Conservation (phyloP, 2,888 invertebrate species). For the Drosophila paramelanica region DNA sequence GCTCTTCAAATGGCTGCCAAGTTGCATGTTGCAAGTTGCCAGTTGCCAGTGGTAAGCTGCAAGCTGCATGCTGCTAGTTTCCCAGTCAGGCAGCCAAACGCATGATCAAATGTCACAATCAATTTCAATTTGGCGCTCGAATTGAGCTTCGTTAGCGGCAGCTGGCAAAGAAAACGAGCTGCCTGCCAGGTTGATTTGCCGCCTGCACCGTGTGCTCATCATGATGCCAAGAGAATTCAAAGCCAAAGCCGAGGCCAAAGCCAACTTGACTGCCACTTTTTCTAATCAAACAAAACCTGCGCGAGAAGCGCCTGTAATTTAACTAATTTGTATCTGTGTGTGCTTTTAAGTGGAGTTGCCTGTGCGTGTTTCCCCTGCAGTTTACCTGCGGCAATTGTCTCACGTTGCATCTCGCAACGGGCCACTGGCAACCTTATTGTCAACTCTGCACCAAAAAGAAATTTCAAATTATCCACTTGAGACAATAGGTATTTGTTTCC, state of each 20-base stretch:
- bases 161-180: constrained; percentile 54
- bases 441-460: constrained; percentile 49
- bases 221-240: constrained; percentile 44
- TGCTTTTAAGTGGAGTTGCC: constrained; percentile 12
- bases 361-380: constrained; percentile 6
- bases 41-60: constrained; percentile 2
- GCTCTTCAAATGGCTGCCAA: constrained; percentile 12
- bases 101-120: constrained; percentile 81
- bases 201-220: constrained; percentile 23
- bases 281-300: constrained; percentile 68
- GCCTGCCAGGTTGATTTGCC: constrained; percentile 39
- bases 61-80: constrained; percentile 4
- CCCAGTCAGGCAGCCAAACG: constrained; percentile 49
- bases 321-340: constrained; percentile 67
- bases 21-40: constrained; percentile 4
- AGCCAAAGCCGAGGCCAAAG: constrained; percentile 17
- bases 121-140: constrained; percentile 80
- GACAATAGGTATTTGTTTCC: too few species aligned
- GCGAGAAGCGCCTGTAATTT: constrained; percentile 69
- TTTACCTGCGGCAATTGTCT: constrained; percentile 47
- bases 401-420: constrained; percentile 45
- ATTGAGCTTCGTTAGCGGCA: constrained; percentile 78
- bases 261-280: constrained; percentile 62
- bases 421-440: constrained; percentile 28
- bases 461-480: constrained; percentile 49